Conservation (phyloP, 2,888 invertebrate species). For the Ochlodes sylvanus region DNA sequence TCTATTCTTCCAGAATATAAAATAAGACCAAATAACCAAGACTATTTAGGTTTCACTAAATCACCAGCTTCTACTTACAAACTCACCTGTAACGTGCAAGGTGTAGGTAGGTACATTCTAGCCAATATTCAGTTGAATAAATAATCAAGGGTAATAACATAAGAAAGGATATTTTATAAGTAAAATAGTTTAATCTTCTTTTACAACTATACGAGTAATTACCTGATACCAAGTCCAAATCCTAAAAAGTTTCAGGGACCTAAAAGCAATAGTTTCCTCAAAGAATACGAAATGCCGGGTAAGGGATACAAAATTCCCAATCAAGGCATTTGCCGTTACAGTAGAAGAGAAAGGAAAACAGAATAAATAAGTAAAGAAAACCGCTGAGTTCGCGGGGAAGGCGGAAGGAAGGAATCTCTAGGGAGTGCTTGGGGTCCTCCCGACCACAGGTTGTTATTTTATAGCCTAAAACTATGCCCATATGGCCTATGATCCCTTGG, state of each 20-base stretch:
- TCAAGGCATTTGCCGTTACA: conserved; percentile 30
- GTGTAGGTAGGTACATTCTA: no score
- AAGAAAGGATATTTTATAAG: no score
- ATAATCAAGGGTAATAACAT: no score
- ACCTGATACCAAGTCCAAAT: no score
- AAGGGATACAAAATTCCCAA: conserved; percentile 33
- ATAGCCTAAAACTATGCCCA: conserved; percentile 34
- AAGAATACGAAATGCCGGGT: conserved; percentile 12
- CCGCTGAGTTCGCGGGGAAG: conserved; percentile 19
- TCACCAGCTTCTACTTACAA: no score
- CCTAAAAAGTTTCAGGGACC: background rate
- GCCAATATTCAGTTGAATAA: no score
- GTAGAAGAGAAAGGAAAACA: conserved; percentile 21
- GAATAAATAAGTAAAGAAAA: conserved; percentile 30
- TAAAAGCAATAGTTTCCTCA: background rate
- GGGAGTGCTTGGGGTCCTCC: conserved; percentile 26
- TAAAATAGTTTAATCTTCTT: no score
- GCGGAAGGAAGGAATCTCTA: conserved; percentile 17
- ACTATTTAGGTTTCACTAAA: no score
- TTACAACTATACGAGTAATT: no score
- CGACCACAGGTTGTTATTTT: conserved; percentile 33
- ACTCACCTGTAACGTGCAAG: no score
- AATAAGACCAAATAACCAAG: no score
- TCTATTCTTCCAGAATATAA: no score
- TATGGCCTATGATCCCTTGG: conserved; percentile 33